Percentiles rank a stretch among this genome's conserved stretches.
These are phyloP conservation scores for Blastomussa wellsi DNA, from an alignment of 92 coral and sea anemone genomes.

Conservation along the genomic window DNA sequence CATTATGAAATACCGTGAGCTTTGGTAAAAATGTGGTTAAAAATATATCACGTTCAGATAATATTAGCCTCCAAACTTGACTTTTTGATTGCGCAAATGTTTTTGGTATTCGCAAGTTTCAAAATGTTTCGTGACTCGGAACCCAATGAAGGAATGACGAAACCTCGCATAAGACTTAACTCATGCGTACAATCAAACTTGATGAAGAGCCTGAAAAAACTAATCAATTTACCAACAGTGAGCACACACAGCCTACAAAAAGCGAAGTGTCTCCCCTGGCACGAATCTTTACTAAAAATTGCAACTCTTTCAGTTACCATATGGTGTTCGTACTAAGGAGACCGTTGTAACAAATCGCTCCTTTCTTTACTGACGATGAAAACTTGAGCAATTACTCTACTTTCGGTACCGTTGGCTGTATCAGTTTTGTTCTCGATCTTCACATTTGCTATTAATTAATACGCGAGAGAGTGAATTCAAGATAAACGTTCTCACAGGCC, in stretches of 20 bases:
- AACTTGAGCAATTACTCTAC: too few species aligned
- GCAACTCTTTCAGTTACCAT: background rate
- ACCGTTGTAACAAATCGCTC: background rate
- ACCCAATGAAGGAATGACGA: slow-evolving; percentile 1
- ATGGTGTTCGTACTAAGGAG: background rate
- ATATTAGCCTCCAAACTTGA: slow-evolving; percentile 9
- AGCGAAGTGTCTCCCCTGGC: background rate
- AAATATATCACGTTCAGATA: background rate
- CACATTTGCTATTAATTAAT: background rate
- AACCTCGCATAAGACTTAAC: background rate
- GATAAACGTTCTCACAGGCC: background rate
- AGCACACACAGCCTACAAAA: background rate
- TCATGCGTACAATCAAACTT: background rate
- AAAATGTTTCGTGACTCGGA: slow-evolving; percentile 13
- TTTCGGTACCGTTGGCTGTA: too few species aligned
- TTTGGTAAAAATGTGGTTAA: background rate
- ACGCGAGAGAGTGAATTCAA: background rate
- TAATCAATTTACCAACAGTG: background rate
- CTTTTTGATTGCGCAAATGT: background rate
- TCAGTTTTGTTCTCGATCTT: too few species aligned
- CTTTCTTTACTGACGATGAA: too few species aligned
- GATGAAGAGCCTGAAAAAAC: background rate
- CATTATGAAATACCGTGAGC: background rate
- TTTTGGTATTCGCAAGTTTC: slow-evolving; percentile 10
- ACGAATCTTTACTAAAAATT: background rate